Percentiles rank a stretch among this genome's conserved stretches.
Evolutionary conservation across 2,888 invertebrate genomes (phyloP).

Genomic region (Drosophila seclusa): DNA sequence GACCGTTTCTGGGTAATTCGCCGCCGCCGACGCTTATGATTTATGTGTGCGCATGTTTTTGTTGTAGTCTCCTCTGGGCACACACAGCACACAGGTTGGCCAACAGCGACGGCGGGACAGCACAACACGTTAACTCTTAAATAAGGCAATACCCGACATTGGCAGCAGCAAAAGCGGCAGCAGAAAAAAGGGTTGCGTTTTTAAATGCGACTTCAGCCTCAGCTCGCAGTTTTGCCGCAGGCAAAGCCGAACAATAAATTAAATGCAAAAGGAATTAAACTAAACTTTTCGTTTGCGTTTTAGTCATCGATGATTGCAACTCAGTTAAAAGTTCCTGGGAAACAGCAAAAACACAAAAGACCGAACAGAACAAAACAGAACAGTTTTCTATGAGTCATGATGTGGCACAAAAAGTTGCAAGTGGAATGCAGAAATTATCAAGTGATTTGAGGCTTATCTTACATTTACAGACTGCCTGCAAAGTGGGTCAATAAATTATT

Average conservation of each 20-base stretch:
- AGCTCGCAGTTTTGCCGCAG: constrained; percentile 39
- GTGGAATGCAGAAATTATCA: background rate
- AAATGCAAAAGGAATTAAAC: constrained; percentile 78
- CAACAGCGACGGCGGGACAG: background rate
- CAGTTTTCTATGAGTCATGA: constrained; percentile 48
- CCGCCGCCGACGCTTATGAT: constrained; percentile 73
- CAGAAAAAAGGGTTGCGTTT: constrained; percentile 64
- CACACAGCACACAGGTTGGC: constrained; percentile 55
- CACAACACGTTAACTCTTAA: constrained; percentile 52
- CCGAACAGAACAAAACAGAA: constrained; percentile 6
- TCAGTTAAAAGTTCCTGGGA: constrained; percentile 45
- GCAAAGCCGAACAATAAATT: constrained; percentile 71
- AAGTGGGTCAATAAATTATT: constrained; percentile 19
- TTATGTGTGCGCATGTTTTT: constrained; percentile 71
- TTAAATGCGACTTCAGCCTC: constrained; percentile 27
- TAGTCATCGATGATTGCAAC: constrained; percentile 77
- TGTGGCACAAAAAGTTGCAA: constrained; percentile 1
- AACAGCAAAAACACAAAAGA: constrained; percentile 30
- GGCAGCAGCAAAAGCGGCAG: constrained; percentile 17
- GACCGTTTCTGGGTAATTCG: constrained; percentile 67
- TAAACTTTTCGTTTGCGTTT: constrained; percentile 66
- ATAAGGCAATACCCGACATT: constrained; percentile 60
- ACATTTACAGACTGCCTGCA: background rate
- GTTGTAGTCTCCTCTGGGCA: constrained; percentile 49
- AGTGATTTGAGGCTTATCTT: background rate